Percentiles rank a stretch among this genome's conserved stretches.
Evolutionary conservation across 1,140 invertebrate genomes (phyloP).

Genomic region (Orius laevigatus): DNA sequence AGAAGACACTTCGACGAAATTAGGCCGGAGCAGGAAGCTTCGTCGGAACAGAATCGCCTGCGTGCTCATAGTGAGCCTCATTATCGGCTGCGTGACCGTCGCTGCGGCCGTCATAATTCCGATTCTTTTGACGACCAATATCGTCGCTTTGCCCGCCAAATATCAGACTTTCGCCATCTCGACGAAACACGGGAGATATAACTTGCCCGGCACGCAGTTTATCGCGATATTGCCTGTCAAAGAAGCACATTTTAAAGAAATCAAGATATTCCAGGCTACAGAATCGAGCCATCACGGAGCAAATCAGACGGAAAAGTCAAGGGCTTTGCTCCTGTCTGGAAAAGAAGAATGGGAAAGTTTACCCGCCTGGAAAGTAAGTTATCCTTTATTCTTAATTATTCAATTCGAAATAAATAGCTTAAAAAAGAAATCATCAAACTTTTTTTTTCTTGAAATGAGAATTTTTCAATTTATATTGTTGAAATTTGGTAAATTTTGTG

Average conservation of each 20-base stretch:
- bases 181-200: constrained; percentile 10
- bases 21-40: constrained; percentile 3
- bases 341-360: constrained; percentile 10
- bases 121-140: constrained; percentile 12
- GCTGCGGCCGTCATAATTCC: constrained; percentile 16
- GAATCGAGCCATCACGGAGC: neutral
- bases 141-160: constrained; percentile 14
- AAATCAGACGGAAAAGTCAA: constrained; percentile 8
- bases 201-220: constrained; percentile 12
- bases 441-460: too few species aligned
- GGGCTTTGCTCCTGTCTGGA: neutral
- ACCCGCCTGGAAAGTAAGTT: constrained; percentile 8
- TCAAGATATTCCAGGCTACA: constrained; percentile 1
- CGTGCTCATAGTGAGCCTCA: constrained; percentile 13
- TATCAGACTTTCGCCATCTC: constrained; percentile 16
- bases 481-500: too few species aligned
- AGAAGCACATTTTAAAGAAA: constrained; percentile 11
- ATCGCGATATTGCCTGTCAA: constrained; percentile 17
- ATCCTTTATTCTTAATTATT: neutral
- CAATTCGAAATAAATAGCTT: neutral
- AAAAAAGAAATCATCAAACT: neutral
- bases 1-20: constrained; percentile 14
- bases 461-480: too few species aligned
- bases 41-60: constrained; percentile 10
- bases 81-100: constrained; percentile 16